A percentile compares a stretch with the other conserved stretches of the same genome.
Conservation (phyloP, 2,888 invertebrate genomes). For the Xanthorhoe spadicearia region DNA sequence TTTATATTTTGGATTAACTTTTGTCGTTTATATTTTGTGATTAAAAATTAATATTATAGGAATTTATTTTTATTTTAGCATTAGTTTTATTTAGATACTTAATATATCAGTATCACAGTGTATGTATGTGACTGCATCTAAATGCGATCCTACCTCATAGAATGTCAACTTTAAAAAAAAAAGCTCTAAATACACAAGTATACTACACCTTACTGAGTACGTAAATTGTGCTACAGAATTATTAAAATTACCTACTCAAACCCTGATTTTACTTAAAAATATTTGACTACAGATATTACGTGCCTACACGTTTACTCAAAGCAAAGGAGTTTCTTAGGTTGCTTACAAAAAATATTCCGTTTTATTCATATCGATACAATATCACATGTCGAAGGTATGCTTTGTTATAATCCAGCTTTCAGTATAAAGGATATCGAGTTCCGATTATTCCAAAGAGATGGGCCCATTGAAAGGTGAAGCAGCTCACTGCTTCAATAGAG, state of each 20-base stretch:
- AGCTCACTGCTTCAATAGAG: neutral
- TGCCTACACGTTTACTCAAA: neutral
- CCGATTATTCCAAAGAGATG: neutral
- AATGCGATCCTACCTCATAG: no score
- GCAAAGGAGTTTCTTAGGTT: neutral
- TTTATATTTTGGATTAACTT: constrained; percentile 3
- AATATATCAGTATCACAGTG: no score
- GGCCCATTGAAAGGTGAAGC: neutral
- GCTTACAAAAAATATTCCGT: neutral
- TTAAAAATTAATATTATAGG: neutral
- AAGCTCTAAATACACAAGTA: no score
- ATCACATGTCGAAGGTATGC: neutral
- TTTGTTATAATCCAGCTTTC: neutral
- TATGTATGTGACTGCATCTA: no score
- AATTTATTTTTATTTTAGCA: neutral
- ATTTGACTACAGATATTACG: neutral
- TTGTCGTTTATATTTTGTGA: constrained; percentile 9
- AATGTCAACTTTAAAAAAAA: no score
- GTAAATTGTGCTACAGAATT: no score
- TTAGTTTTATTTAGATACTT: neutral
- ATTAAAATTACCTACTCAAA: no score
- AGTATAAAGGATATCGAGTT: neutral
- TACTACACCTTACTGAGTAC: no score
- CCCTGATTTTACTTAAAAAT: neutral
- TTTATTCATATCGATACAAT: neutral